phyloP scores from a whole-genome alignment of 2,888 invertebrate species.

The Catotricha subobsoleta region DNA sequence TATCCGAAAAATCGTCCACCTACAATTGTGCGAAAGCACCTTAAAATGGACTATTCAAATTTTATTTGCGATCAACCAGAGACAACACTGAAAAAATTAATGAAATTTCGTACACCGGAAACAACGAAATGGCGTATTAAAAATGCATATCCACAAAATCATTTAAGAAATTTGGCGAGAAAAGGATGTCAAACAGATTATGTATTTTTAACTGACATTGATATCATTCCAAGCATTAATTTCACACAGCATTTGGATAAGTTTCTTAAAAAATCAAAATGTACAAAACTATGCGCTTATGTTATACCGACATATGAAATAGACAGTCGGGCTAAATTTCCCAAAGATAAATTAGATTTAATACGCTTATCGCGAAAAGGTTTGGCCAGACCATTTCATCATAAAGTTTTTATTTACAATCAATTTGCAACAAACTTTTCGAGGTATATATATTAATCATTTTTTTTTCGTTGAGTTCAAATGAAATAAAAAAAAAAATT shows the following conservation, averaged over 20 bases:
- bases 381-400: constrained; percentile 73
- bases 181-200: constrained; percentile 66
- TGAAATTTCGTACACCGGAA: constrained; percentile 40
- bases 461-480: neutral
- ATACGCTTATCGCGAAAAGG: constrained; percentile 58
- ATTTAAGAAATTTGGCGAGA: constrained; percentile 68
- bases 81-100: constrained; percentile 37
- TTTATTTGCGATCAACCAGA: constrained; percentile 52
- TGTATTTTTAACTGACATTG: constrained; percentile 74
- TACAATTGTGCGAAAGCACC: constrained; percentile 2
- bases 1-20: constrained; percentile 42
- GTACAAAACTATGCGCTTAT: constrained; percentile 55
- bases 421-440: constrained; percentile 84
- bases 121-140: constrained; percentile 54
- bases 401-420: constrained; percentile 81
- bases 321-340: constrained; percentile 60
- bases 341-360: constrained; percentile 61
- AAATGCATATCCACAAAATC: constrained; percentile 76
- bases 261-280: constrained; percentile 42
- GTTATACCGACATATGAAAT: constrained; percentile 83
- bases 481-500: neutral
- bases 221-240: constrained; percentile 63
- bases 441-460: constrained; percentile 36
- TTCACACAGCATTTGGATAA: constrained; percentile 51
- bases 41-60: constrained; percentile 18